Evolutionary conservation across 1,140 invertebrate species (phyloP), one percentile per base, ranked within the genome.

Genomic region (Pogonognathellus flavescens): DNA sequence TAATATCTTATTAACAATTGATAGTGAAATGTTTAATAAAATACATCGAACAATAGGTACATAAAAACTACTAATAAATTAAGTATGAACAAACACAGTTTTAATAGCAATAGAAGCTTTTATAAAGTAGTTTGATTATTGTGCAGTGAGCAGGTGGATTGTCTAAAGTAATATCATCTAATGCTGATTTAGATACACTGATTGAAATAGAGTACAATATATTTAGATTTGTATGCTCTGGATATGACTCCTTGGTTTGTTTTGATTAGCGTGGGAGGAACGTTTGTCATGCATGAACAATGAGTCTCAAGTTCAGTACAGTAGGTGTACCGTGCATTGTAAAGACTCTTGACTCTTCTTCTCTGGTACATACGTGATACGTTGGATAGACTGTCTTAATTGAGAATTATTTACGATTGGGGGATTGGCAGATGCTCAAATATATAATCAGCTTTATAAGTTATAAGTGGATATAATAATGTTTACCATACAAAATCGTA

Each of bases 231-330:
- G 53, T 13, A 57, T 13, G 53, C n/a, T 57, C 11, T 57, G 2
- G 53, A 14, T 57, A 31, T 66, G 70, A 31, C 70, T 76, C 16
- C 31, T 50, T 49, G n/a, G 22, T 49, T 49, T 76, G 25, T n/a
- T 76, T 76, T 76, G 70, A 76, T 76, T 76, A 76, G 70, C 70
- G 70, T 76, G 70, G 70, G 70, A 76, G 70, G 25, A 76, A 18
- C 70, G 25, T 76, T 76, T 76, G 62, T 50, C 70, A 76, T 49
- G 70, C 70, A 76, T 76, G 25, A 72, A 41, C 53, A 76, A 76
- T 76, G 31, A 76, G 70, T 11, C 41, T 50, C 31, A 49, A 18
- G 16, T n/a, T 18, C 8, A 49, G 70, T 18, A 16, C 49, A 76
- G 70, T 41, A 41, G 31, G 31, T 41, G 31, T 41, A 41, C 6